Evolutionary conservation across 2,113 vertebrate species (phyloP), one percentile per base, ranked within the genome.

Genomic region (Phalacrocorax carbo): DNA sequence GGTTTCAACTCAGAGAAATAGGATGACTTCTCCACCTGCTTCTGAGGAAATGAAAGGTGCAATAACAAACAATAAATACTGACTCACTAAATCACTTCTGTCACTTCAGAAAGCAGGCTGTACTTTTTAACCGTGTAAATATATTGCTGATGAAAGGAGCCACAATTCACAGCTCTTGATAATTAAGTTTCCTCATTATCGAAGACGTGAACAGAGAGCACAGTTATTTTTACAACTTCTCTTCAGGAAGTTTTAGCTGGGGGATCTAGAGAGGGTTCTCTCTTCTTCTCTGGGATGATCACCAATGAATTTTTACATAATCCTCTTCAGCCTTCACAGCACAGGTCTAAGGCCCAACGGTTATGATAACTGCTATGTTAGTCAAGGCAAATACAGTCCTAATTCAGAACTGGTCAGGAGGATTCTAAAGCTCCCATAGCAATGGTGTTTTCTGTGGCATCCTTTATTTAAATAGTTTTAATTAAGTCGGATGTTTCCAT

Each of bases 291-390:
- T 46, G 51, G 19, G 16, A 65, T 30, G 9, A 64, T 16, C 15
- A 80, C 13, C 10, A 36, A 15, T 5, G 0, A 3, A 6, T 42
- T 69, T 42, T 34, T 48, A 90, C 14, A 19, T 15, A 0, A 48
- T 51, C 9, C 38, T 49, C 23, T 64, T 8, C 5, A 23, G 52
- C 52, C 27, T 52, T 52, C 16, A 4, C 0, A 62, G 12, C 1
- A 54, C 1, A 6, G 8, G 20, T 20, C 19, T 44, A 60, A 52
- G 38, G 61, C 15, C 32, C 51, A 75, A 20, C 0, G 2, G 7
- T 11, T 51, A 16, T 0, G 2, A 0, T 10, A 54, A 51, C n/a
- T 20, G 20, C 32, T 16, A 2, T 2, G 36, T 2, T 18, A 68
- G 11, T 66, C 32, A 27, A 4, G 20, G 32, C 12, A 85, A 88